Evolutionary conservation across 2,113 vertebrate species (phyloP).

Genomic region (Genyomyrus donnyi): DNA sequence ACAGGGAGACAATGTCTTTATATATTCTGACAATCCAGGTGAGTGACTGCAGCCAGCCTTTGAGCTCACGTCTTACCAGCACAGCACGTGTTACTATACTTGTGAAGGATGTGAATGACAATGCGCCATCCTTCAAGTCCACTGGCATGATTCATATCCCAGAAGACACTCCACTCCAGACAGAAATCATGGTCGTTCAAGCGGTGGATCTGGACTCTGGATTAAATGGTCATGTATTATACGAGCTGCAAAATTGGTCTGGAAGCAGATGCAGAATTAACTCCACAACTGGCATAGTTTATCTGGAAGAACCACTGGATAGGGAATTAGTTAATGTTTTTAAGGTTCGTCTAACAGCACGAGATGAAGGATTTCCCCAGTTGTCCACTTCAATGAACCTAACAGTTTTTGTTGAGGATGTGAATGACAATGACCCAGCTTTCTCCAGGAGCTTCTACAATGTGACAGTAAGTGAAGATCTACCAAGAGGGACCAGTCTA

Average conservation of each 20-base stretch:
- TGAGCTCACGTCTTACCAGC: conserved; percentile 44
- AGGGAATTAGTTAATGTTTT: conserved; percentile 49
- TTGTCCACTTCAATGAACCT: conserved; percentile 43
- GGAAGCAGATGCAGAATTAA: conserved; percentile 45
- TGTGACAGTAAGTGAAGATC: conserved; percentile 49
- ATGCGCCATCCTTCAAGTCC: conserved; percentile 52
- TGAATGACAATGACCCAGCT: conserved; percentile 57
- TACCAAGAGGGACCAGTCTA: conserved; percentile 45
- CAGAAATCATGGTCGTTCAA: conserved; percentile 45
- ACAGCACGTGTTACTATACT: conserved; percentile 38
- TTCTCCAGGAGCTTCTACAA: conserved; percentile 48
- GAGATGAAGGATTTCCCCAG: conserved; percentile 50
- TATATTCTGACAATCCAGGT: conserved; percentile 55
- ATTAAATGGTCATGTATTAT: conserved; percentile 49
- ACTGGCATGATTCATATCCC: conserved; percentile 34
- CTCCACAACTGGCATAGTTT: conserved; percentile 45
- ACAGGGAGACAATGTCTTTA: conserved; percentile 49
- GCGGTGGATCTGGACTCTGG: conserved; percentile 55
- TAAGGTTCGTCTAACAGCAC: conserved; percentile 43
- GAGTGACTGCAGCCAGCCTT: conserved; percentile 43
- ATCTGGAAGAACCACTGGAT: conserved; percentile 52
- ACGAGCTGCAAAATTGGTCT: conserved; percentile 43
- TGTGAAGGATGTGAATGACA: conserved; percentile 60
- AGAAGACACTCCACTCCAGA: conserved; percentile 48
- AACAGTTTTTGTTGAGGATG: conserved; percentile 52